A percentile compares a stretch with the other conserved stretches of the same genome.
Conservation (phyloP, 1,140 invertebrate genomes). For the Semibalanus balanoides region DNA sequence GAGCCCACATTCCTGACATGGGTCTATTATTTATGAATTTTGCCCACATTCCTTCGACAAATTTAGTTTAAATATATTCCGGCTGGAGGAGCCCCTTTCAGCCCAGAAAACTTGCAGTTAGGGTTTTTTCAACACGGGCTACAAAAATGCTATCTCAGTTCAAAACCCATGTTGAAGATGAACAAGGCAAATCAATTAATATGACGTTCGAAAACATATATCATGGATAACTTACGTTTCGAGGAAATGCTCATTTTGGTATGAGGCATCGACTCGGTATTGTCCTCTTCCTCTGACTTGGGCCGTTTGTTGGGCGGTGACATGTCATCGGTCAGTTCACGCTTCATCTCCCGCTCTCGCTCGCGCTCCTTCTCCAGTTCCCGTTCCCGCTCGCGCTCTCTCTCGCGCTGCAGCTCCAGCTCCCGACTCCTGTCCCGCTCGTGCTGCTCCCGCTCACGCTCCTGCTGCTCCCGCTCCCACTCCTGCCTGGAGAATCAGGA, state of each 20-base stretch:
- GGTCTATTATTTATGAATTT: no score
- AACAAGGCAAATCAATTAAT: no score
- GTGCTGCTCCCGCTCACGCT: background rate
- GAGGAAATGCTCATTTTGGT: background rate
- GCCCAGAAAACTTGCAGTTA: no score
- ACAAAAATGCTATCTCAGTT: no score
- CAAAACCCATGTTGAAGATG: no score
- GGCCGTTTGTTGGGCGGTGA: background rate
- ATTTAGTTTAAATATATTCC: no score
- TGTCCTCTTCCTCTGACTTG: background rate
- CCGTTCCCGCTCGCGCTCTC: conserved; percentile 25
- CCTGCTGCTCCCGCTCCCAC: background rate
- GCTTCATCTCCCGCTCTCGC: background rate
- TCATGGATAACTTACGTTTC: background rate
- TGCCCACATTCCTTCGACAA: no score
- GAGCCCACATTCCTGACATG: no score
- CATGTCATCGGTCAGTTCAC: background rate
- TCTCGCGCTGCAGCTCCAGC: background rate
- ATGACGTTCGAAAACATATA: no score
- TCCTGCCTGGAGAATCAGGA: background rate
- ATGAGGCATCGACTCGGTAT: background rate
- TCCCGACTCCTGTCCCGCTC: background rate
- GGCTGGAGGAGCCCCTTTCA: no score
- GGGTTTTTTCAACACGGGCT: no score
- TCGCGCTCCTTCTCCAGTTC: conserved; percentile 16